phyloP scores from a whole-genome alignment of 2,113 vertebrate genomes.

The Glaucomys volans region DNA sequence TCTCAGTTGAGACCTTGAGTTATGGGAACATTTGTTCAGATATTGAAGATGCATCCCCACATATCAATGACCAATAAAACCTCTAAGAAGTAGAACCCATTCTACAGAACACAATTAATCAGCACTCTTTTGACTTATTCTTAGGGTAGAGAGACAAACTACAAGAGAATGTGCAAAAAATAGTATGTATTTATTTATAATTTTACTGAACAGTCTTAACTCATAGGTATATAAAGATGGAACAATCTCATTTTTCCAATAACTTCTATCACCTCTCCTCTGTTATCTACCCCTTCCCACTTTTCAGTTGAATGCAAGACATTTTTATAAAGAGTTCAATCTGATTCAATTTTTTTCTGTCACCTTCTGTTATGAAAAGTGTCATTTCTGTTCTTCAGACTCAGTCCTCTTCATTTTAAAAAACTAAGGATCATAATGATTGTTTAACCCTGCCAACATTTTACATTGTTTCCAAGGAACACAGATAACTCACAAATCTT shows the following conservation, averaged over 20 bases:
- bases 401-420: conserved; percentile 12
- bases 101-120: conserved; percentile 1
- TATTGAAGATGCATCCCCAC: neutral
- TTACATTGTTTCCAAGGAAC: neutral
- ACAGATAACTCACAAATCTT: neutral
- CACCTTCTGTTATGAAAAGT: conserved; percentile 8
- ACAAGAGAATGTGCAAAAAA: neutral
- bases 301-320: neutral
- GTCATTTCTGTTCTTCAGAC: neutral
- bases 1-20: neutral
- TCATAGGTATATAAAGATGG: neutral
- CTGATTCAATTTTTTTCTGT: neutral
- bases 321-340: neutral
- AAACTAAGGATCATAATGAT: neutral
- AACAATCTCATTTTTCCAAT: neutral
- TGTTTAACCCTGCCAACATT: neutral
- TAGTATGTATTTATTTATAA: too few species aligned
- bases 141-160: conserved; percentile 39
- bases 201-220: neutral
- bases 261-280: neutral
- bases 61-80: conserved; percentile 20
- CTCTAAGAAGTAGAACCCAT: neutral
- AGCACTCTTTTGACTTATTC: neutral
- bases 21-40: neutral
- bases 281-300: neutral